Evolutionary conservation across 1,140 invertebrate species (phyloP), one percentile per base, ranked within the genome.

Genomic region (Rhysida immarginata): DNA sequence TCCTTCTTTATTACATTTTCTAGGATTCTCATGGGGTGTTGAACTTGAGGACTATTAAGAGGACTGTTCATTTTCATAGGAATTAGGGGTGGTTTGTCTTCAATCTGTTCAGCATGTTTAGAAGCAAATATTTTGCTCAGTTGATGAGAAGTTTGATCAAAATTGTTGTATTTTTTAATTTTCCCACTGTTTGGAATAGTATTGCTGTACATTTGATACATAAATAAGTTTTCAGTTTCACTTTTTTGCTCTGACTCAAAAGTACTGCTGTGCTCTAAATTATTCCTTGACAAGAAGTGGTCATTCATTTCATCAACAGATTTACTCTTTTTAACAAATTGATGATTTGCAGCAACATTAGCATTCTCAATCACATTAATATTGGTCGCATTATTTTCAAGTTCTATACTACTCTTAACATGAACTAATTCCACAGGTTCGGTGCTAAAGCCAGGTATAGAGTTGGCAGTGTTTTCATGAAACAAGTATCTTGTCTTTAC

Each of bases 51-150:
- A 27, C 49, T 51, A 27, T 51, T 51, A 8, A 13, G 3, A 26
- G 49, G 49, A 51, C 49, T 51, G 21, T 51, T 26, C 24, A 11
- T 24, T 51, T 51, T 51, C 5, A 20, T 25, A 13, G 49, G 49
- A 16, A 51, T 8, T n/a, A 25, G 49, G 2, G 49, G 49, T 16
- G 49, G 49, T 5, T 8, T 51, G 20, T 51, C 49, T 8, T 51
- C 26, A n/a, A 46, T 13, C 5, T 5, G 5, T 8, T 35, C 20
- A 46, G 20, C 16, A 23, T 46, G 44, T 16, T 35, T 35, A 35
- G 5, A 5, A 35, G 29, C 29, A 8, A 8, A 8, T 35, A 8
- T 35, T 5, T 35, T 35, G 5, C 16, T 35, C 5, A 35, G 29
- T 8, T 35, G 5, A 35, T 35, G 5, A 35, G 5, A 5, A 35